A percentile compares a stretch with the other conserved stretches of the same genome.
Evolutionary conservation across 2,888 invertebrate genomes (phyloP).

Genomic region (Macrosiphum euphorbiae): DNA sequence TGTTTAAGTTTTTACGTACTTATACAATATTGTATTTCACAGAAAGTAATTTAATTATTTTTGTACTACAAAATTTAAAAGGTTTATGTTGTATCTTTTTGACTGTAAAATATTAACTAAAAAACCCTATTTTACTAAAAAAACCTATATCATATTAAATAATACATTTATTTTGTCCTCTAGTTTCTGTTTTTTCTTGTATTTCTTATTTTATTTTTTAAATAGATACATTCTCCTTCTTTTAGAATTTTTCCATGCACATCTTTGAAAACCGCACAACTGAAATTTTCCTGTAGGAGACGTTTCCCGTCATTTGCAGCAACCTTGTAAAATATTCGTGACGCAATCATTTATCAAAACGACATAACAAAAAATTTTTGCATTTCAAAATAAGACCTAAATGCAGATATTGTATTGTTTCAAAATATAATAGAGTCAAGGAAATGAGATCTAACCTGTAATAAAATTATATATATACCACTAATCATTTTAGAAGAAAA

Average conservation of each 20-base stretch:
- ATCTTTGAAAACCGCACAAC: not conserved
- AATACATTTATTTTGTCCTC: not conserved
- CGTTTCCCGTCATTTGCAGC: slow-evolving; percentile 35
- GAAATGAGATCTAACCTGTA: not conserved
- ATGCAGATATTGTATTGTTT: not conserved
- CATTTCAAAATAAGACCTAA: not conserved
- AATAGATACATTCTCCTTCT: not conserved
- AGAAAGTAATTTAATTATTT: not conserved
- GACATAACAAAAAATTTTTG: not conserved
- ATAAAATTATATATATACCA: too few species aligned
- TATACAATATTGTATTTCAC: too few species aligned
- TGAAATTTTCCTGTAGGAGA: not conserved
- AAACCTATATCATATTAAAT: too few species aligned
- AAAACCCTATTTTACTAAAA: not conserved
- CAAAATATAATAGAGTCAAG: not conserved
- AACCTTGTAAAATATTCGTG: not conserved
- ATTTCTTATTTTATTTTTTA: slow-evolving; percentile 10
- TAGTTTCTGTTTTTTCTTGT: not conserved
- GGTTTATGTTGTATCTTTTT: not conserved
- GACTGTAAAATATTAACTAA: not conserved
- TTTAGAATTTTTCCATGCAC: not conserved
- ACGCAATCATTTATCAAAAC: slow-evolving; percentile 31
- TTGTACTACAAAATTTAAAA: not conserved
- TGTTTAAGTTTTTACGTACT: not conserved
- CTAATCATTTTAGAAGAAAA: too few species aligned